Conservation (phyloP, 2,113 vertebrate species). For the Stegastes partitus region DNA sequence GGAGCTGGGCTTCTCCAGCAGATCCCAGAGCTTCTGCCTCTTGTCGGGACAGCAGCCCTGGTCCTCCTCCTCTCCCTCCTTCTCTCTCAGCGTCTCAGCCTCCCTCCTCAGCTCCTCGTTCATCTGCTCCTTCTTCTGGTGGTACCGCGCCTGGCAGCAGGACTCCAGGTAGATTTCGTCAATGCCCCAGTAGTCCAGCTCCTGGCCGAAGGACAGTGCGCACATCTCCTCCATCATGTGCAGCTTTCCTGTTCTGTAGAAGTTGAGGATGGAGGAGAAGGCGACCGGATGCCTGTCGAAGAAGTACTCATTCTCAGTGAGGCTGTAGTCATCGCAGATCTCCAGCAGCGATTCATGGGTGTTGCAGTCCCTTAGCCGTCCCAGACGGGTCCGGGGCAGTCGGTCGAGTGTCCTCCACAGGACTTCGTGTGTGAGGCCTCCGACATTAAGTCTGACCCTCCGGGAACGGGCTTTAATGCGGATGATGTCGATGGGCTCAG, state of each 20-base stretch:
- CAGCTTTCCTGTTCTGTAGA: conserved; percentile 98
- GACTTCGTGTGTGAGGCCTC: conserved; percentile 97
- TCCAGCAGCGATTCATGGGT: conserved; percentile 95
- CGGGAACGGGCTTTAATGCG: conserved; percentile 92
- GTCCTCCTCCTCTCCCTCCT: conserved; percentile 93
- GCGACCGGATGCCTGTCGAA: conserved; percentile 97
- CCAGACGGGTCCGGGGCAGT: conserved; percentile 95
- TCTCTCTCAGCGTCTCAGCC: conserved; percentile 92
- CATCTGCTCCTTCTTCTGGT: conserved; percentile 99
- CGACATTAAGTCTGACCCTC: conserved; percentile 94
- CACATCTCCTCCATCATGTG: conserved; percentile 99
- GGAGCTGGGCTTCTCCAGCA: conserved; percentile 98
- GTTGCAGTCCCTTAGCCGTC: conserved; percentile 95
- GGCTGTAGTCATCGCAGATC: conserved; percentile 97
- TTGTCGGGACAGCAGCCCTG: conserved; percentile 95
- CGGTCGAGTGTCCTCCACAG: conserved; percentile 97
- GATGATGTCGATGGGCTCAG: conserved; percentile 96
- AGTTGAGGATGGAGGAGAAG: conserved; percentile 99
- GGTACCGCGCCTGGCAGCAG: conserved; percentile 97
- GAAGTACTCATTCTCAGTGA: conserved; percentile 95
- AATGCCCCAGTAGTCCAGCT: conserved; percentile 99
- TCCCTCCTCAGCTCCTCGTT: conserved; percentile 97
- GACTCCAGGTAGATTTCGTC: conserved; percentile 99
- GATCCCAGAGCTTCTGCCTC: conserved; percentile 97
- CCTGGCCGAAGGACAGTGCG: conserved; percentile 97